phyloP scores from a whole-genome alignment of 2,797 vertebrate genomes.

The Australoheros facetus region DNA sequence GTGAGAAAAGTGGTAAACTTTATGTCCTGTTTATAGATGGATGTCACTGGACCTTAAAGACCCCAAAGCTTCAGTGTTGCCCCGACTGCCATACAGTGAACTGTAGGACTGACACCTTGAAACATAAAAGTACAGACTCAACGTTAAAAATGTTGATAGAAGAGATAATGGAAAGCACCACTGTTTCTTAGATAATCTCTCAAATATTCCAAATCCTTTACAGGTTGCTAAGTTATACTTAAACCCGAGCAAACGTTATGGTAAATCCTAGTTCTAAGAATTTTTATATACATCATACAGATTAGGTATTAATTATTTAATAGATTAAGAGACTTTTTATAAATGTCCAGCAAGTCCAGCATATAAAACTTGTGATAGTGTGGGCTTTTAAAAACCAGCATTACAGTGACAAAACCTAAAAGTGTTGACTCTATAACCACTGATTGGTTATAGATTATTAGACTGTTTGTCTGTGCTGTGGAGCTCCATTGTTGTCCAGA shows the following conservation, averaged over 20 bases:
- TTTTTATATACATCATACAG: neutral
- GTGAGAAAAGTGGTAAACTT: constrained; percentile 67
- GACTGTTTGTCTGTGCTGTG: neutral
- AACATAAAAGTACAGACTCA: neutral
- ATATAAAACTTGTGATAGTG: neutral
- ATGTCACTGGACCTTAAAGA: constrained; percentile 36
- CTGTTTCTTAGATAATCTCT: neutral
- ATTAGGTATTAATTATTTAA: neutral
- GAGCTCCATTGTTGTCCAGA: neutral
- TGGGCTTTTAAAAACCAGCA: neutral
- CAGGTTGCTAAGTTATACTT: neutral
- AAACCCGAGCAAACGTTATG: neutral
- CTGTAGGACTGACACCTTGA: neutral
- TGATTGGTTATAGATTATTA: neutral
- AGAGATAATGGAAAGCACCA: neutral
- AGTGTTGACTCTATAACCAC: neutral
- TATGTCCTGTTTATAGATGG: constrained; percentile 72
- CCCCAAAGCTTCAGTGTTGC: constrained; percentile 27
- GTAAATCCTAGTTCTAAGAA: neutral
- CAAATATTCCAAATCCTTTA: neutral
- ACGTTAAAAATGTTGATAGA: neutral
- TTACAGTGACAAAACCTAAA: neutral
- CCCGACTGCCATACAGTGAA: neutral
- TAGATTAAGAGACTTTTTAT: neutral
- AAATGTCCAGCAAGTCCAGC: neutral